phyloP scores from a whole-genome alignment of 2,797 vertebrate genomes.

The Karalla daura region DNA sequence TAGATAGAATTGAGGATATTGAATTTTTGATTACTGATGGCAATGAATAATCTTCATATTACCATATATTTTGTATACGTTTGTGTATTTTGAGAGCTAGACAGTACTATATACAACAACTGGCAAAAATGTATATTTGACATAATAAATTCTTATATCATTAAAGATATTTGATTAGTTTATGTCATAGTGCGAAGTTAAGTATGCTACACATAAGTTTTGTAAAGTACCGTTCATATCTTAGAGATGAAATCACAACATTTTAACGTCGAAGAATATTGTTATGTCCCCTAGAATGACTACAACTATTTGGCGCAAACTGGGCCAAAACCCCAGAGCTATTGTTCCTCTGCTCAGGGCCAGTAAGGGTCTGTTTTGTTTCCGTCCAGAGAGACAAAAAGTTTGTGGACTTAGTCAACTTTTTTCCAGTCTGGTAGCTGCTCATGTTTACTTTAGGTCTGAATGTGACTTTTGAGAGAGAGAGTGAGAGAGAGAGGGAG shows the following conservation, averaged over 20 bases:
- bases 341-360: slow-evolving; percentile 51
- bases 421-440: slow-evolving; percentile 86
- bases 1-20: too few species aligned
- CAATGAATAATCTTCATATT: neutral
- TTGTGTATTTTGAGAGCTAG: too few species aligned
- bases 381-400: slow-evolving; percentile 68
- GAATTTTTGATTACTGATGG: neutral
- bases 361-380: slow-evolving; percentile 70
- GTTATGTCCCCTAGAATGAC: neutral
- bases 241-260: slow-evolving; percentile 2
- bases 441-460: slow-evolving; percentile 82
- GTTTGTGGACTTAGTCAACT: slow-evolving; percentile 82
- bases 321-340: slow-evolving; percentile 20
- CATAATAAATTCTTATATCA: too few species aligned
- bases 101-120: too few species aligned
- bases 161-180: too few species aligned
- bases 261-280: neutral
- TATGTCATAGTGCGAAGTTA: too few species aligned
- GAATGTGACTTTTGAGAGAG: slow-evolving; percentile 82
- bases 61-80: neutral
- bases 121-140: too few species aligned
- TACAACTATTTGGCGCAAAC: slow-evolving; percentile 23
- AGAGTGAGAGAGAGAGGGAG: too few species aligned
- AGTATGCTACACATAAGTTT: too few species aligned
- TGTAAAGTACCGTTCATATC: neutral